These are phyloP conservation scores for Dyspetes luteomarginatus DNA, from an alignment of 2,888 invertebrate species.

Conservation along the genomic window DNA sequence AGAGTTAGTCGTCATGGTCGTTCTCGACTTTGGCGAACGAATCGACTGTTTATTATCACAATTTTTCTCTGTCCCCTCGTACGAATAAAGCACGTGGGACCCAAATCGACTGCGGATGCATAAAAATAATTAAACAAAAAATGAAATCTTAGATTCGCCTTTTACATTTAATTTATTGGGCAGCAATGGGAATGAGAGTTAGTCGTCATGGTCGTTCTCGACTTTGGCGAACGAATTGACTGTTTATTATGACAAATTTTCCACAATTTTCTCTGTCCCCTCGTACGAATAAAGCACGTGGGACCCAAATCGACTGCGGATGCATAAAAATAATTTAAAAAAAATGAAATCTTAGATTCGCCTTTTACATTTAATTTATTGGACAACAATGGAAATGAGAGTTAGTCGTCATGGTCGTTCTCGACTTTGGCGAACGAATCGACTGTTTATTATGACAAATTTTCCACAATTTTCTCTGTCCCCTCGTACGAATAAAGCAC, in stretches of 20 bases:
- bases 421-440: constrained; percentile 31
- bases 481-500: no score
- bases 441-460: no score
- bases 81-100: no score
- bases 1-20: constrained; percentile 30
- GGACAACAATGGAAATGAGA: constrained; percentile 35
- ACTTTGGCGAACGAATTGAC: no score
- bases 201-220: constrained; percentile 36
- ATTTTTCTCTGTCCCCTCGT: no score
- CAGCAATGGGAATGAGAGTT: constrained; percentile 36
- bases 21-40: constrained; percentile 34
- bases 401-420: constrained; percentile 32
- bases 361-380: neutral
- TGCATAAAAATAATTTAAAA: neutral
- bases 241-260: no score
- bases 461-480: no score
- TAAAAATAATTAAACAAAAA: neutral
- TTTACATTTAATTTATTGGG: constrained; percentile 5
- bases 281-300: no score
- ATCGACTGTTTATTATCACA: no score
- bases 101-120: no score
- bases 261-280: no score
- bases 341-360: neutral
- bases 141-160: neutral
- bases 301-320: no score